phyloP scores from a whole-genome alignment of 2,888 invertebrate genomes.

The Apodemia zela region DNA sequence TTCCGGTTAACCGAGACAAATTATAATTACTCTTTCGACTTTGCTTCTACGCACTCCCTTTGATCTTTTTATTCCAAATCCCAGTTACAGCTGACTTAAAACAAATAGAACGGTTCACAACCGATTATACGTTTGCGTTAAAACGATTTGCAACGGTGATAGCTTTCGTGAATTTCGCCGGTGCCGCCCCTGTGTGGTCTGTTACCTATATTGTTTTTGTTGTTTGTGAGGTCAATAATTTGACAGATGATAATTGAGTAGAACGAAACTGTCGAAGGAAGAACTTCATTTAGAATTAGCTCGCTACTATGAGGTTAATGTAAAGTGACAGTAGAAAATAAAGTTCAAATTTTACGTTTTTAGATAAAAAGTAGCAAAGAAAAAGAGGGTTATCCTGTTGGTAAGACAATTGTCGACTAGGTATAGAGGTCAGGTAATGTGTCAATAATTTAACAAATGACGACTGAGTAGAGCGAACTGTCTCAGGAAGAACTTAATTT shows the following conservation, averaged over 20 bases:
- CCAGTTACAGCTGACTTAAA: slow-evolving; percentile 76
- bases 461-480: slow-evolving; percentile 45
- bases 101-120: slow-evolving; percentile 74
- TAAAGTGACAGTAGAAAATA: too few relatives aligned
- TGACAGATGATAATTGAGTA: slow-evolving; percentile 51
- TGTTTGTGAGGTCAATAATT: slow-evolving; percentile 43
- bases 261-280: slow-evolving; percentile 33
- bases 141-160: slow-evolving; percentile 76
- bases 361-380: too few relatives aligned
- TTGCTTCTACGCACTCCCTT: slow-evolving; percentile 71
- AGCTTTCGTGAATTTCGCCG: slow-evolving; percentile 65
- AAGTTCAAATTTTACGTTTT: too few relatives aligned
- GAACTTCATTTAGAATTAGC: too few relatives aligned
- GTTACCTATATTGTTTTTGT: slow-evolving; percentile 49
- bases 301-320: too few relatives aligned
- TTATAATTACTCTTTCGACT: slow-evolving; percentile 75
- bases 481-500: neutral
- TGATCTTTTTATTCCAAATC: slow-evolving; percentile 77
- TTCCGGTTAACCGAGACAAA: slow-evolving; percentile 77
- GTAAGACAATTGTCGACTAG: too few relatives aligned
- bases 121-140: slow-evolving; percentile 77
- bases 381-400: too few relatives aligned
- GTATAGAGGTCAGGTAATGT: too few relatives aligned
- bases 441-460: slow-evolving; percentile 22
- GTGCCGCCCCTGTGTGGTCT: slow-evolving; percentile 71